Conservation (phyloP, 2,113 vertebrate genomes). For the Lanius collurio region DNA sequence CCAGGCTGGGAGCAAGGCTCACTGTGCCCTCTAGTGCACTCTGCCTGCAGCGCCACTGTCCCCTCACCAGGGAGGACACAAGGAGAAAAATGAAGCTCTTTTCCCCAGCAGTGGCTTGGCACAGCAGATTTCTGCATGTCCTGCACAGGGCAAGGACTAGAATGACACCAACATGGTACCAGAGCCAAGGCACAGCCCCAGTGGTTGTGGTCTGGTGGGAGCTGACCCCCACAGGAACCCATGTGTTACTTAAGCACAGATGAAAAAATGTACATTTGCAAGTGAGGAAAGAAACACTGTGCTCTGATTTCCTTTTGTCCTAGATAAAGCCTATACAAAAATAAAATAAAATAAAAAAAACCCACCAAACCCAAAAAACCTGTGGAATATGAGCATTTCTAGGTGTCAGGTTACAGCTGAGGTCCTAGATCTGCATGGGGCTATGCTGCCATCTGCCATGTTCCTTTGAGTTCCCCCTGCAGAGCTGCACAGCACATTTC, state of each 20-base stretch:
- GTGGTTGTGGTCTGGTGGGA: neutral
- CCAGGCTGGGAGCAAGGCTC: neutral
- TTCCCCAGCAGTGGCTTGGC: neutral
- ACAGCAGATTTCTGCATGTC: accelerated
- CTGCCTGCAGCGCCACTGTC: neutral
- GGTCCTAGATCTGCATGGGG: neutral
- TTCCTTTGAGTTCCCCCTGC: neutral
- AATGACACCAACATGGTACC: neutral
- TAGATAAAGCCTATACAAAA: neutral
- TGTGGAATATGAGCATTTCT: neutral
- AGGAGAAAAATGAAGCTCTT: neutral
- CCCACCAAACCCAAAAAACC: too few relatives aligned
- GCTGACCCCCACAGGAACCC: neutral
- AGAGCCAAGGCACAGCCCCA: neutral
- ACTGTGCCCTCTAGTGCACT: constrained; percentile 33
- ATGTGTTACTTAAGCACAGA: neutral
- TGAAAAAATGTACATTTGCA: neutral
- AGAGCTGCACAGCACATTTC: neutral
- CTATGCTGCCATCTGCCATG: neutral
- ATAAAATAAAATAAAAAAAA: too few relatives aligned
- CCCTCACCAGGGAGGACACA: neutral
- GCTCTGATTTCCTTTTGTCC: neutral
- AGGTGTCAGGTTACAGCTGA: neutral
- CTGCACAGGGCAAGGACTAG: neutral
- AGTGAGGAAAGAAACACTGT: neutral